Evolutionary conservation across 2,797 vertebrate species (phyloP).

Genomic region (Diplodus puntazzo): DNA sequence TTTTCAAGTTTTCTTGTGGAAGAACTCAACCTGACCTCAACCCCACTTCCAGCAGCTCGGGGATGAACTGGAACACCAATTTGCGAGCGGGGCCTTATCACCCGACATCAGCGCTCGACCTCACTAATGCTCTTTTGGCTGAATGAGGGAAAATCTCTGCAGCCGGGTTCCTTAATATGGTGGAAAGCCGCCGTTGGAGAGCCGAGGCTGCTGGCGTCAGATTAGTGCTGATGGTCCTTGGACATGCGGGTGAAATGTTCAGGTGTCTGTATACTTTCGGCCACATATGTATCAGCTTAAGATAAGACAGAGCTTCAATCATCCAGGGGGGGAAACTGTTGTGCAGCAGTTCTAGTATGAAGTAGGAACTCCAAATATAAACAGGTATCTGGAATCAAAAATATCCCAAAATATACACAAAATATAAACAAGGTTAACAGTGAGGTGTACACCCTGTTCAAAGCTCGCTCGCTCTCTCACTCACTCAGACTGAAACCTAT

Average conservation of each 20-base stretch:
- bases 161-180: background rate
- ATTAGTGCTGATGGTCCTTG: no score
- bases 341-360: background rate
- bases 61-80: background rate
- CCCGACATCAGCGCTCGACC: background rate
- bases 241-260: background rate
- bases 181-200: background rate
- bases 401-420: background rate
- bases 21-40: background rate
- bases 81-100: background rate
- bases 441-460: background rate
- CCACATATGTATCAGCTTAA: background rate
- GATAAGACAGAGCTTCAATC: background rate
- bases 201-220: background rate
- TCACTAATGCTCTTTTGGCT: background rate
- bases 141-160: background rate
- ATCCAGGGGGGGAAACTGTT: background rate
- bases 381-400: background rate
- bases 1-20: background rate
- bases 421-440: constrained; percentile 2
- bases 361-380: background rate
- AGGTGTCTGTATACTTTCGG: constrained; percentile 6
- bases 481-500: constrained; percentile 17
- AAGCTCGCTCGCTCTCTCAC: constrained; percentile 7
- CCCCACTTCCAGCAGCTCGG: background rate